Conservation (phyloP, 2,888 invertebrate species). For the Cistogaster globosa region DNA sequence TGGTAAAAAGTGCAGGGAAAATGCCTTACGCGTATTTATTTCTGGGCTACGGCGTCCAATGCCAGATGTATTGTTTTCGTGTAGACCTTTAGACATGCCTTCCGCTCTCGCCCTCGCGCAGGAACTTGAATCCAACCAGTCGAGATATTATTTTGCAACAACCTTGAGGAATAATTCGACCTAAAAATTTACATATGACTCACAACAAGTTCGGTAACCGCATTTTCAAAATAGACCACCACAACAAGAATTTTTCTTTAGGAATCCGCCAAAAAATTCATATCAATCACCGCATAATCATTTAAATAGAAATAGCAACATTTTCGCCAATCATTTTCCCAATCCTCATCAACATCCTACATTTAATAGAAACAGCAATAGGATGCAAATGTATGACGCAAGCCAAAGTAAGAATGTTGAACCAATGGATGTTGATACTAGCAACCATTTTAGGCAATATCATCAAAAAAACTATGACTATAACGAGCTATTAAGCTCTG, state of each 20-base stretch:
- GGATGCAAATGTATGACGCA: neutral
- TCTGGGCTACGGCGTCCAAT: slow-evolving; percentile 22
- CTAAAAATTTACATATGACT: slow-evolving; percentile 21
- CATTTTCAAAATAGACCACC: neutral
- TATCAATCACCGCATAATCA: too few relatives aligned
- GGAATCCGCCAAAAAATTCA: too few relatives aligned
- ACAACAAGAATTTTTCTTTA: neutral
- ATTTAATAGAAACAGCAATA: neutral
- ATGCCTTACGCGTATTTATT: slow-evolving; percentile 47
- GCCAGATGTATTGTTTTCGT: slow-evolving; percentile 26
- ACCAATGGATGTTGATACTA: slow-evolving; percentile 47
- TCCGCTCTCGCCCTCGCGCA: neutral
- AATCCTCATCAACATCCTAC: neutral
- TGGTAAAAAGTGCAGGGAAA: slow-evolving; percentile 21
- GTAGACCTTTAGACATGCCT: slow-evolving; percentile 22
- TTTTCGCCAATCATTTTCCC: neutral
- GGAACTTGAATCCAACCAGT: slow-evolving; percentile 34
- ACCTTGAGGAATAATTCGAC: slow-evolving; percentile 45
- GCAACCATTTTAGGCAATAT: slow-evolving; percentile 30
- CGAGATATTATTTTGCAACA: slow-evolving; percentile 53
- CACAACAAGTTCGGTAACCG: neutral
- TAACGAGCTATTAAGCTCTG: neutral
- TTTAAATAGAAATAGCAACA: slow-evolving; percentile 2
- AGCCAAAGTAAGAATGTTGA: slow-evolving; percentile 17
- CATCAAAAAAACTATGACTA: neutral